phyloP scores from a whole-genome alignment of 2,888 invertebrate species.

The Oscheius sp. region DNA sequence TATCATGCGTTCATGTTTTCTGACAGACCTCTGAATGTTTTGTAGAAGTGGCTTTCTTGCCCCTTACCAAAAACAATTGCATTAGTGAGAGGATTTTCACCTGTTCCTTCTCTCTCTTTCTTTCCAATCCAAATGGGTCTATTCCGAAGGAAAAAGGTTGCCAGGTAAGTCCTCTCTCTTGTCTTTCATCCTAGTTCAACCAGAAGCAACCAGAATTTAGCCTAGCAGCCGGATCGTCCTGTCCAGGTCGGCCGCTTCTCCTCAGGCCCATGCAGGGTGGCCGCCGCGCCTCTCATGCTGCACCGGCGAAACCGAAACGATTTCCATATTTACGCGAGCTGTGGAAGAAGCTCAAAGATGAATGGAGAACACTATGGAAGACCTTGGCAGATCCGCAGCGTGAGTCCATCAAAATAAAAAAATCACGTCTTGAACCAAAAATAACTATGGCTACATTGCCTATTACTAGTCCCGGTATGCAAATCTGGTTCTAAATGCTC shows the following conservation, averaged over 20 bases:
- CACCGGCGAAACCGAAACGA: conserved; percentile 12
- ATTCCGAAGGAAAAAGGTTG: no score
- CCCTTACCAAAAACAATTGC: no score
- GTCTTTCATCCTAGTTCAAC: neutral
- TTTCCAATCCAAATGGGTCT: no score
- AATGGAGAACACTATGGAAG: conserved; percentile 27
- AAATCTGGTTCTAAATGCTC: no score
- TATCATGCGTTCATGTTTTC: no score
- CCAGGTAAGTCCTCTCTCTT: neutral
- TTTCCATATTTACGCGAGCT: conserved; percentile 10
- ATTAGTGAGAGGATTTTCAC: no score
- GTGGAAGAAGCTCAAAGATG: conserved; percentile 12
- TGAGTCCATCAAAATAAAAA: neutral
- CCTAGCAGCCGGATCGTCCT: conserved; percentile 10
- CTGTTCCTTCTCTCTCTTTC: no score
- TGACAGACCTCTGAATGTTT: no score
- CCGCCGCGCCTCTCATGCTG: conserved; percentile 21
- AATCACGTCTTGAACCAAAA: no score
- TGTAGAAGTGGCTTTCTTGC: no score
- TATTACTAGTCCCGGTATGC: no score
- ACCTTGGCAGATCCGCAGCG: conserved; percentile 17
- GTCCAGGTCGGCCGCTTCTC: conserved; percentile 17
- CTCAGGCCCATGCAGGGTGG: conserved; percentile 26
- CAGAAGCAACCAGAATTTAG: neutral
- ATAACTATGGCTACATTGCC: no score